phyloP scores from a whole-genome alignment of 1,140 invertebrate species.

The Chlorops oryzae region DNA sequence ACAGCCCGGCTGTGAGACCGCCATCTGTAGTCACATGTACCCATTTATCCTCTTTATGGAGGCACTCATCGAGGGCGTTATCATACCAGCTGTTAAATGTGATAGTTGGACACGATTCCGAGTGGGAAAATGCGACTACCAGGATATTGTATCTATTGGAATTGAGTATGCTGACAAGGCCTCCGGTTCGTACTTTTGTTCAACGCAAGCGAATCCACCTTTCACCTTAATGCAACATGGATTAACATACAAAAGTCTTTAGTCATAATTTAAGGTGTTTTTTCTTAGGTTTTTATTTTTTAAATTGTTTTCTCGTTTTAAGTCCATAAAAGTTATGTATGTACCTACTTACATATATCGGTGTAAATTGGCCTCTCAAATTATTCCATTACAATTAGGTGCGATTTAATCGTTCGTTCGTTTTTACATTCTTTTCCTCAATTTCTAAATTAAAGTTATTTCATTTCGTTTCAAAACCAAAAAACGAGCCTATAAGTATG shows the following conservation, averaged over 20 bases:
- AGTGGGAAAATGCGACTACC: constrained; percentile 32
- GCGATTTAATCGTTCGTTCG: no score
- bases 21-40: constrained; percentile 42
- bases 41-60: constrained; percentile 42
- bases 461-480: no score
- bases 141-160: constrained; percentile 36
- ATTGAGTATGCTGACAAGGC: constrained; percentile 29
- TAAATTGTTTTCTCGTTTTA: no score
- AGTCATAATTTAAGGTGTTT: no score
- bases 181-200: constrained; percentile 34
- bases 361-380: no score
- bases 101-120: constrained; percentile 40
- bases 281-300: no score
- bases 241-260: constrained; percentile 27
- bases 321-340: no score
- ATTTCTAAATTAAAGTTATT: no score
- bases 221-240: constrained; percentile 43
- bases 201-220: constrained; percentile 37
- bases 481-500: no score
- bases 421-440: no score
- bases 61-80: constrained; percentile 35
- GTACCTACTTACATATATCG: no score
- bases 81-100: constrained; percentile 42
- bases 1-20: constrained; percentile 36
- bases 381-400: no score